Evolutionary conservation across 1,140 invertebrate species (phyloP), one percentile per base, ranked within the genome.

Genomic region (Drosophila mayri): DNA sequence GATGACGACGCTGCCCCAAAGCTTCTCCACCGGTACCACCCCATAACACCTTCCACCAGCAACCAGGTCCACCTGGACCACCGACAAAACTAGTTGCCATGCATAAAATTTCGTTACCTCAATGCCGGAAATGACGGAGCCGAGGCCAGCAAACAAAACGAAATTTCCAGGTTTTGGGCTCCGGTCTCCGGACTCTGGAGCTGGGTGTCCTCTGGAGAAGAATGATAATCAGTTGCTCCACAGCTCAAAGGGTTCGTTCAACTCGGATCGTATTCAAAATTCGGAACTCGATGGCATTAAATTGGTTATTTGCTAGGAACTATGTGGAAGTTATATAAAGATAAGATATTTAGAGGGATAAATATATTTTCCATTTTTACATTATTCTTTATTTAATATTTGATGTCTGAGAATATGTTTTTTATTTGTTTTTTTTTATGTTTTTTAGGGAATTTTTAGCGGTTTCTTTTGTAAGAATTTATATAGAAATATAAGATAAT

Each of bases 91-190:
- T 74, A 79, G 79, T 80, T 87, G 71, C 68, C 52, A 84, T 70
- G 85, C 80, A 84, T 84, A 88, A 90, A 83, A 88, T 88, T 88
- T 88, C 80, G 85, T 88, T 90, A 84, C 73, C 81, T 90, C 81
- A 81, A 73, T 67, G 73, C 84, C 85, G 84, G 85, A 88, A 88
- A 88, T 88, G 85, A 88, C 81, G 79, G 55, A 73, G 70, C 70
- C 66, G 66, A 70, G 68, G 70, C 47, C 55, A 62, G 57, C 46
- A 73, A 73, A 60, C 70, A 72, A 78, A 78, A 78, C 74, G 76
- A 78, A 77, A 78, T 78, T 78, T 77, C 44, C 38, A 67, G 65
- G 57, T 67, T 67, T 78, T 72, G 66, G 73, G 20, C 49, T 40
- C 59, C 43, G 32, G 37, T 49, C 59, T 37, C 22, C 25, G 50